These are phyloP conservation scores for Drosophila kambysellisi DNA, from an alignment of 2,888 invertebrate genomes.

Conservation along the genomic window DNA sequence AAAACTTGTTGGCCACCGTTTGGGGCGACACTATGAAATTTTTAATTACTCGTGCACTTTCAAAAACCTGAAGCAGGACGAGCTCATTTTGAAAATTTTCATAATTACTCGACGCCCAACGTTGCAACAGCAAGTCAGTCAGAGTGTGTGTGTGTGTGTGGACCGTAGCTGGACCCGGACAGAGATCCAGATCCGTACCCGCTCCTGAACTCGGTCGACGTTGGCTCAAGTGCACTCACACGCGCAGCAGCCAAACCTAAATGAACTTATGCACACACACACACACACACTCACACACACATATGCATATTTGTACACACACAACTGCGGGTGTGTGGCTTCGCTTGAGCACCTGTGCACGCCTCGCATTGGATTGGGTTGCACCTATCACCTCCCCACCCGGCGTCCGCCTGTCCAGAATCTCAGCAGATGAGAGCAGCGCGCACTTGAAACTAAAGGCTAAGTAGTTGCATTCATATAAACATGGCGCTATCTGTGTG, in stretches of 20 bases:
- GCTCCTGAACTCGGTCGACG: conserved; percentile 42
- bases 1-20: conserved; percentile 44
- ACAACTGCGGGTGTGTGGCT: conserved; percentile 51
- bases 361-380: conserved; percentile 21
- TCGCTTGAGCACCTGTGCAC: conserved; percentile 71
- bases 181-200: conserved; percentile 4
- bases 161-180: conserved; percentile 34
- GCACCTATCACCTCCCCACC: not conserved
- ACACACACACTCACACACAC: conserved; percentile 9
- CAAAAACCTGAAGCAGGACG: conserved; percentile 52
- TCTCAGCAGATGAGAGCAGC: conserved; percentile 39
- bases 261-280: conserved; percentile 61
- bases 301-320: conserved; percentile 14
- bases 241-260: conserved; percentile 72
- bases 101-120: conserved; percentile 66
- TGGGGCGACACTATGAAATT: conserved; percentile 67
- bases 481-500: conserved; percentile 52
- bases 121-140: conserved; percentile 55
- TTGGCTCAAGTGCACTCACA: conserved; percentile 72
- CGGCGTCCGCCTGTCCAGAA: conserved; percentile 3
- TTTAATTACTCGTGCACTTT: conserved; percentile 78
- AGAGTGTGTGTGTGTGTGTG: conserved; percentile 17
- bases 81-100: conserved; percentile 76
- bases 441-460: conserved; percentile 74
- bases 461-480: conserved; percentile 78